Conservation (phyloP, 53 echinoderm and acorn worm genomes). For the Temnopleurus reevesii region DNA sequence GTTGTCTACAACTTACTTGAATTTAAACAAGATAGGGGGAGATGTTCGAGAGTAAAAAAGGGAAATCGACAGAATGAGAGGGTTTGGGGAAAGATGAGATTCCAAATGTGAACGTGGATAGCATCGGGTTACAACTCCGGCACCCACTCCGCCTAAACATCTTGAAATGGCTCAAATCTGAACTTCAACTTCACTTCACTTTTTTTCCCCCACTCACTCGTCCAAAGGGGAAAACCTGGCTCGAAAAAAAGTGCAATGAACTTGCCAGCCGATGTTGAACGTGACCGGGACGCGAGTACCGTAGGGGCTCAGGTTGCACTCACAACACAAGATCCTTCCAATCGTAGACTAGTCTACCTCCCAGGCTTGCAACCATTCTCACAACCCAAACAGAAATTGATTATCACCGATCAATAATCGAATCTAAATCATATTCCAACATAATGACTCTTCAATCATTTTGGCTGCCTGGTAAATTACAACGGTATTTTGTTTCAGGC, state of each 20-base stretch:
- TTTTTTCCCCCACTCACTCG: neutral
- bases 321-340: neutral
- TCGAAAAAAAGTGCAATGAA: slow-evolving; percentile 2
- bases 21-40: neutral
- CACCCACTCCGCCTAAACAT: neutral
- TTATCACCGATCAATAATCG: neutral
- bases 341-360: neutral
- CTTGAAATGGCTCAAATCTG: neutral
- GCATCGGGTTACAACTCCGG: neutral
- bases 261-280: no score
- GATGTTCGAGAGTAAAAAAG: no score
- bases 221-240: neutral
- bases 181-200: slow-evolving; percentile 27
- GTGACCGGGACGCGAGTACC: neutral
- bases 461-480: neutral
- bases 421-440: no score
- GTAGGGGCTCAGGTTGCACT: slow-evolving; percentile 12
- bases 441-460: neutral
- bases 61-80: neutral
- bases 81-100: neutral
- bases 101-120: neutral
- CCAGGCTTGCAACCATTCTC: neutral
- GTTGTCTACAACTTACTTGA: no score
- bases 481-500: no score
- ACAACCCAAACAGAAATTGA: neutral